Evolutionary conservation across 2,888 invertebrate species (phyloP).

Genomic region (Tethea ocularis): DNA sequence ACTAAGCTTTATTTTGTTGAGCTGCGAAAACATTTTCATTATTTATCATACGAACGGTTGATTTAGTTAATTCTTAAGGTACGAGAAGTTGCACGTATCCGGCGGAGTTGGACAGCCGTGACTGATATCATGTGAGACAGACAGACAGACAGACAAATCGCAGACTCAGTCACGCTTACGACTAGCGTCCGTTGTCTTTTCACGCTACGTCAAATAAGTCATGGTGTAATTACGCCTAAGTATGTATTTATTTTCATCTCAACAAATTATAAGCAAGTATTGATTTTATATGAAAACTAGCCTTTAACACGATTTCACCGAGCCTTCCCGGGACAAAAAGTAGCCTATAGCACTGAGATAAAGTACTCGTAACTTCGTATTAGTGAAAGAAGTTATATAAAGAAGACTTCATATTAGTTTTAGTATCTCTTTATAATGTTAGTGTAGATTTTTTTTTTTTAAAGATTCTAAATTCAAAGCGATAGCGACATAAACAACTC

Average conservation of each 20-base stretch:
- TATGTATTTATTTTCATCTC: neutral
- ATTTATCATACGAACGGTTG: constrained; percentile 4
- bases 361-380: too few species aligned
- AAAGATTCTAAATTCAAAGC: too few species aligned
- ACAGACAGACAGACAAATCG: constrained; percentile 37
- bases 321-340: too few species aligned
- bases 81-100: constrained; percentile 30
- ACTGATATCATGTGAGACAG: constrained; percentile 37
- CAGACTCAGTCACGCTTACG: constrained; percentile 40
- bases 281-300: too few species aligned
- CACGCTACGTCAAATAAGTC: constrained; percentile 30
- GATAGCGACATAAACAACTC: too few species aligned
- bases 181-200: constrained; percentile 26
- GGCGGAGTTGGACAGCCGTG: constrained; percentile 48
- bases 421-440: too few species aligned
- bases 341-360: too few species aligned
- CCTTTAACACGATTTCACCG: too few species aligned
- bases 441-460: too few species aligned
- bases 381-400: too few species aligned
- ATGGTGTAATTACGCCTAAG: neutral
- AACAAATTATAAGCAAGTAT: neutral
- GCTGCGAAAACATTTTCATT: constrained; percentile 11
- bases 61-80: constrained; percentile 6
- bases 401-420: too few species aligned
- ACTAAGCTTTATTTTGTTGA: constrained; percentile 37